Evolutionary conservation across 1,140 invertebrate genomes (phyloP).

Genomic region (Dendrolimus kikuchii): DNA sequence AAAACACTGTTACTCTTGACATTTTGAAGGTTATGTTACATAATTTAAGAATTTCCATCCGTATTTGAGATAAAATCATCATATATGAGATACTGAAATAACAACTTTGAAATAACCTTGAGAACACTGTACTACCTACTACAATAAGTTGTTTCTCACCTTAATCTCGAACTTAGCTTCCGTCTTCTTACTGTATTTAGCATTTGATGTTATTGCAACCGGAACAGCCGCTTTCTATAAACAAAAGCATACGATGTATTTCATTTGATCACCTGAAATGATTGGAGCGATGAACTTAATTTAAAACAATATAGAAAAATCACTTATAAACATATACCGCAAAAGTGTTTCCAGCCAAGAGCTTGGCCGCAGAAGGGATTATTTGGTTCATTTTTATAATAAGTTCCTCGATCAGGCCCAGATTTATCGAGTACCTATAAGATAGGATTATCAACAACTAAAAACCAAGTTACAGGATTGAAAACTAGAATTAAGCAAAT

Average conservation of each 20-base stretch:
- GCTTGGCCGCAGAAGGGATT: conserved; percentile 46
- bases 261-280: conserved; percentile 1
- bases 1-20: conserved; percentile 44
- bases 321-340: conserved; percentile 29
- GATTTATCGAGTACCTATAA: conserved; percentile 40
- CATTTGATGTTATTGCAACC: conserved; percentile 56
- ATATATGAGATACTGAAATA: conserved; percentile 5
- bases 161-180: conserved; percentile 84
- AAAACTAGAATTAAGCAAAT: conserved; percentile 1
- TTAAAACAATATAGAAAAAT: conserved; percentile 8
- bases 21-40: conserved; percentile 67
- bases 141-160: conserved; percentile 43
- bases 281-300: too few relatives aligned
- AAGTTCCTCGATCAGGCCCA: conserved; percentile 48
- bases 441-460: conserved; percentile 23
- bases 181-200: conserved; percentile 75
- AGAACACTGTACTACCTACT: neutral
- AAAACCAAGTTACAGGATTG: too few relatives aligned
- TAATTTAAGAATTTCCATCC: conserved; percentile 36
- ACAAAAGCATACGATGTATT: conserved; percentile 13
- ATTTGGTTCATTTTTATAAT: conserved; percentile 57
- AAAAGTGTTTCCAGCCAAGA: conserved; percentile 36
- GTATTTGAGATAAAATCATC: conserved; percentile 4
- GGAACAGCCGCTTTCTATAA: conserved; percentile 54
- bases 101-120: conserved; percentile 5